Conservation (phyloP, 1,140 invertebrate genomes). For the Polypedilum vanderplanki region DNA sequence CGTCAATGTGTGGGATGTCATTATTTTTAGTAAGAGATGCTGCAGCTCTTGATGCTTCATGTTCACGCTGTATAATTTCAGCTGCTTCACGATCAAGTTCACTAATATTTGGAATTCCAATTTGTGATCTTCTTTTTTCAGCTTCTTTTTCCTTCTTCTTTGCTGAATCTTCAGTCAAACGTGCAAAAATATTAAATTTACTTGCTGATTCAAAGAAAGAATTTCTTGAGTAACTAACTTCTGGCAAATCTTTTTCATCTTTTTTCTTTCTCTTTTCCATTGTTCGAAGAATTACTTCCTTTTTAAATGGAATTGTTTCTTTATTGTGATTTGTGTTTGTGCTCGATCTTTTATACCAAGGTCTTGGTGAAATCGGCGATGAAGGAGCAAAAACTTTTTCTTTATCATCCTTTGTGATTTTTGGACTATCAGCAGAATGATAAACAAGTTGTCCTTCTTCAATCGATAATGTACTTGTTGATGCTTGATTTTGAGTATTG, state of each 20-base stretch:
- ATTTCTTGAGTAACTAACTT: conserved; percentile 40
- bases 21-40: conserved; percentile 33
- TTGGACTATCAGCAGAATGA: conserved; percentile 2
- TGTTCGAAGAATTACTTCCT: conserved; percentile 33
- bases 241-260: conserved; percentile 35
- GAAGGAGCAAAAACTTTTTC: conserved; percentile 20
- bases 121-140: conserved; percentile 52
- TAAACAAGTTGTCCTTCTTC: not conserved
- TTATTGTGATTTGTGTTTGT: conserved; percentile 32
- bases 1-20: conserved; percentile 35
- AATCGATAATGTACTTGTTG: not conserved
- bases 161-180: conserved; percentile 1
- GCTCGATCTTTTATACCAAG: conserved; percentile 56
- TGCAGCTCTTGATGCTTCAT: conserved; percentile 42
- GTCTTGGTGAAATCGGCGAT: conserved; percentile 45
- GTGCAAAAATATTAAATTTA: conserved; percentile 30
- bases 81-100: conserved; percentile 70
- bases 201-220: conserved; percentile 36
- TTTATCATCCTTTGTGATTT: not conserved
- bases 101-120: conserved; percentile 66
- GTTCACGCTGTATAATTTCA: conserved; percentile 59
- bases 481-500: too few species aligned
- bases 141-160: conserved; percentile 40
- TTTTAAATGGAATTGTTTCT: conserved; percentile 32
- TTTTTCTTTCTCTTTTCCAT: conserved; percentile 36